Conservation (phyloP, 2,888 invertebrate species). For the Brachyopa scutellaris region DNA sequence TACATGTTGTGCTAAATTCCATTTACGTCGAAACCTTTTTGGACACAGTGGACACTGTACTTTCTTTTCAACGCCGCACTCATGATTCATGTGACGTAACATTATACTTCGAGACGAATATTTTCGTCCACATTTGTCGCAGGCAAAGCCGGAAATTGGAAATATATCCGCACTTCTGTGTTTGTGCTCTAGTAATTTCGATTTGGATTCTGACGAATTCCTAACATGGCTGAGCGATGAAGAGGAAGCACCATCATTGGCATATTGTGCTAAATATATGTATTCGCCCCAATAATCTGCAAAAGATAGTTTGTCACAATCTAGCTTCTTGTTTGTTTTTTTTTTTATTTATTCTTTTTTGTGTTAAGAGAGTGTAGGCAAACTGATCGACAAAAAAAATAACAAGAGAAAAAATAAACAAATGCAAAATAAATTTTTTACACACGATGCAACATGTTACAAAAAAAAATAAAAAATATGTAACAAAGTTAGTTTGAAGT, state of each 20-base stretch:
- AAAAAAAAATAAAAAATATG: constrained; percentile 11
- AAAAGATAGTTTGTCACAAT: constrained; percentile 62
- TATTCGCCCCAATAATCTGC: constrained; percentile 74
- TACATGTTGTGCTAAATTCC: constrained; percentile 83
- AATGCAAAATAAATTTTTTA: constrained; percentile 22
- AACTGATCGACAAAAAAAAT: constrained; percentile 2
- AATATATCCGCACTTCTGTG: constrained; percentile 3
- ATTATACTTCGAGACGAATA: constrained; percentile 75
- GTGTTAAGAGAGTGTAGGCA: background rate
- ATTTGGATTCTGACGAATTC: constrained; percentile 1
- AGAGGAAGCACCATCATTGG: constrained; percentile 55
- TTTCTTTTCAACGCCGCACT: constrained; percentile 80
- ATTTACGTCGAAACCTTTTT: constrained; percentile 82
- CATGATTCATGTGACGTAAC: constrained; percentile 75
- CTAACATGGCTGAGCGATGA: constrained; percentile 6
- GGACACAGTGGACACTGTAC: constrained; percentile 80
- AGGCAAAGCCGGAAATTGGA: constrained; percentile 56
- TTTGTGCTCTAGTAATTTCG: background rate
- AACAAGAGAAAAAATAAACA: background rate
- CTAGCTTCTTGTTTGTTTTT: background rate
- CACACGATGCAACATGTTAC: constrained; percentile 42
- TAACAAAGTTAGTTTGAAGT: constrained; percentile 29
- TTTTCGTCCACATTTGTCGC: constrained; percentile 75
- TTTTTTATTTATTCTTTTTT: background rate
- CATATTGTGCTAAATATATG: constrained; percentile 73